Evolutionary conservation across 2,113 vertebrate genomes (phyloP), one percentile per base, ranked within the genome.

Genomic region (Rhagologus leucostigma): DNA sequence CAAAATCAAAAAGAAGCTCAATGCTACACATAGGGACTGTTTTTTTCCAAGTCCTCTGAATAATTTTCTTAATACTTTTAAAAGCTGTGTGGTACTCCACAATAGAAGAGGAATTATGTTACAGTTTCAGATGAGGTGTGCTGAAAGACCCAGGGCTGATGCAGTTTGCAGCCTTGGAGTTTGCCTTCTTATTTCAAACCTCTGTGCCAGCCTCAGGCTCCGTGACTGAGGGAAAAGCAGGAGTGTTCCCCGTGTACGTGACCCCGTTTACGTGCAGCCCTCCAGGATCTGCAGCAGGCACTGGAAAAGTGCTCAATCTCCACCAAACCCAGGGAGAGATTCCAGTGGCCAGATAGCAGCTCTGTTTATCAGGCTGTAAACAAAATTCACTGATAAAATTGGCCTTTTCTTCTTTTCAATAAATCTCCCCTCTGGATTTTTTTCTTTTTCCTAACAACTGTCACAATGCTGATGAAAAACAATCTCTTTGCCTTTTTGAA

Each of bases 41-140:
- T 67, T 95, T 95, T 88, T 63, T 10, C 44, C 71, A 78, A 76
- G 19, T 35, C 62, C 27, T 84, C 81, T 82, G 75, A 96, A 89
- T 76, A 92, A 90, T 92, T 92, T 88, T 82, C 79, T 95, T 97
- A 96, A 95, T 97, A 94, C 64, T 96, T 98, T 97, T 97, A 55
- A 96, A 98, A 98, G 92, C 86, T 97, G 71, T 93, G 84, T 86
- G 76, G 64, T 59, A 84, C 32, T 89, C 47, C 41, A 81, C 80
- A 94, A 68, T 69, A 64, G 89, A 86, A 83, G 87, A 90, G 65
- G 89, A 95, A 95, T 98, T 97, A 84, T 30, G 89, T 92, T 96
- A 95, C 96, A 59, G 2, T 96, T 97, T 96, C 87, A 96, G 97
- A 98, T 96, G 96, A 98, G 93, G 96, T 97, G 94, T 93, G 78